Conservation (phyloP, 2,797 vertebrate genomes). For the Anableps anableps region DNA sequence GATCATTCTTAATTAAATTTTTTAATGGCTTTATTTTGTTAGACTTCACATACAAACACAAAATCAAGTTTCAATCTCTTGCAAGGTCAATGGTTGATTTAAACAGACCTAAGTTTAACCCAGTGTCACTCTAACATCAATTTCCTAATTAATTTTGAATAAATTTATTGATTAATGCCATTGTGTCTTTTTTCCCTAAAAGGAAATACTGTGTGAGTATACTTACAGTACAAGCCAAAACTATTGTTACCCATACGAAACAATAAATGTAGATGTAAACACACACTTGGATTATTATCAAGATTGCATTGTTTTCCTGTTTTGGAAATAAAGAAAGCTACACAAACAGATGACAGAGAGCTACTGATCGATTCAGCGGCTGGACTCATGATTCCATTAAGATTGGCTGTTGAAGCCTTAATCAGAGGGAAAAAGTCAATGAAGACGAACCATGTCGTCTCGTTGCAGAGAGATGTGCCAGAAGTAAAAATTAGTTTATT, state of each 20-base stretch:
- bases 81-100: neutral
- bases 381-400: constrained; percentile 2
- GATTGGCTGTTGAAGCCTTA: constrained; percentile 15
- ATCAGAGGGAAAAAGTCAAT: constrained; percentile 17
- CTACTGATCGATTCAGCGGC: constrained; percentile 25
- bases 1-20: constrained; percentile 15
- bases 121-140: neutral
- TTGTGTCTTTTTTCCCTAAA: neutral
- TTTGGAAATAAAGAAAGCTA: constrained; percentile 20
- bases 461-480: neutral
- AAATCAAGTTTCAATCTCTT: neutral
- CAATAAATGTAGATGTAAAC: neutral
- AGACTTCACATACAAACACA: neutral
- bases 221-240: neutral
- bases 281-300: neutral
- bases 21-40: constrained; percentile 17
- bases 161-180: neutral
- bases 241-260: neutral
- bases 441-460: constrained; percentile 8
- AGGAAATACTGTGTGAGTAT: neutral
- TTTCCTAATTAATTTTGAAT: neutral
- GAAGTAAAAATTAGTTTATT: neutral
- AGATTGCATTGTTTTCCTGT: neutral
- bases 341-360: constrained; percentile 18
- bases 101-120: neutral